These are phyloP conservation scores for Ridgeia piscesae DNA, from an alignment of 1,140 invertebrate species.

Conservation along the genomic window DNA sequence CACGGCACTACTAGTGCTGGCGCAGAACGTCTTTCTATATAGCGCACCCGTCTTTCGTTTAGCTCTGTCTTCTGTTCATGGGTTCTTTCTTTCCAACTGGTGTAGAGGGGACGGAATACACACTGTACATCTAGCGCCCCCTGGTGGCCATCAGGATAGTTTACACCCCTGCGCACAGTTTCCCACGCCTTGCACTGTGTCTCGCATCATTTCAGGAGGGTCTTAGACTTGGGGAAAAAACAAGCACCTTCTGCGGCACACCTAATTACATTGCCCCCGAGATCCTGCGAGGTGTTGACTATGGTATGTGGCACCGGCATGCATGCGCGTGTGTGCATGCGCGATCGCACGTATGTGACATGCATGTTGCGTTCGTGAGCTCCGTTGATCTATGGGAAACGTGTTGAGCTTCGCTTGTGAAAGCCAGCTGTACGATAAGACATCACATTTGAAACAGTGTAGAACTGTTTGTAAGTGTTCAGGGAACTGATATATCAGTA, in stretches of 20 bases:
- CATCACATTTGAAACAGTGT: neutral
- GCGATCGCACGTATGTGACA: neutral
- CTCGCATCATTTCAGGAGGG: slow-evolving; percentile 67
- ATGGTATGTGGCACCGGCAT: slow-evolving; percentile 62
- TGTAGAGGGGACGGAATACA: neutral
- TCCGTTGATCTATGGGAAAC: neutral
- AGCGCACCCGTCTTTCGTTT: neutral
- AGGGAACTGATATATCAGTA: neutral
- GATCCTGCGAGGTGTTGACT: slow-evolving; percentile 89
- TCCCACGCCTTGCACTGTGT: neutral
- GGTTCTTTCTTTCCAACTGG: neutral
- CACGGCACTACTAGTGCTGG: neutral
- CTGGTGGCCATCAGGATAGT: neutral
- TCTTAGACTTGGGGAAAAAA: slow-evolving; percentile 63
- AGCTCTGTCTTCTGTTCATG: neutral
- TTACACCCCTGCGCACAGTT: neutral
- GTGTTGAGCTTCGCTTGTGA: neutral
- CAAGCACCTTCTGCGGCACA: slow-evolving; percentile 92
- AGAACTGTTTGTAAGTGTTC: neutral
- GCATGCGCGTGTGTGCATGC: neutral
- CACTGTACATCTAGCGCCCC: neutral
- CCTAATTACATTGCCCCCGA: slow-evolving; percentile 98
- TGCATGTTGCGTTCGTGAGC: neutral
- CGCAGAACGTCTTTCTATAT: neutral
- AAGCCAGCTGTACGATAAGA: neutral